Conservation (phyloP, 2,888 invertebrate species). For the Brenthis hecate region DNA sequence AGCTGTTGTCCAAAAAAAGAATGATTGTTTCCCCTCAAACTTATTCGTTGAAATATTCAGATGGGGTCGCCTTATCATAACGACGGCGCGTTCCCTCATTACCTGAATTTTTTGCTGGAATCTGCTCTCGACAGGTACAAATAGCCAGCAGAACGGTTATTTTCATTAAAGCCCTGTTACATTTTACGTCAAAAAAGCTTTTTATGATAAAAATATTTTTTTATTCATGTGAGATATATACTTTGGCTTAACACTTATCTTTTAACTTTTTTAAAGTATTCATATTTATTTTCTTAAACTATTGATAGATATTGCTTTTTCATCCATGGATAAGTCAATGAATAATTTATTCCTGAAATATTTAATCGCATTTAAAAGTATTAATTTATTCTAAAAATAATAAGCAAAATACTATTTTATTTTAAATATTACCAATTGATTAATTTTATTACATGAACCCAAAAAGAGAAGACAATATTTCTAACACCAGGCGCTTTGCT, state of each 20-base stretch:
- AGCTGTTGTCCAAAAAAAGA: constrained; percentile 9
- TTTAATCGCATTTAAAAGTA: too few relatives aligned
- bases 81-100: constrained; percentile 29
- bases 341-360: too few relatives aligned
- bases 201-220: not conserved
- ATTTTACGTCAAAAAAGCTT: not conserved
- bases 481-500: too few relatives aligned
- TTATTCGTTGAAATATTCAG: constrained; percentile 19
- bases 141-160: constrained; percentile 24
- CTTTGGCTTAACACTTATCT: not conserved
- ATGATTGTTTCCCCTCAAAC: constrained; percentile 22
- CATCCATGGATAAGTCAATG: too few relatives aligned
- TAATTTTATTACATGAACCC: too few relatives aligned
- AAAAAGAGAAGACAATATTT: too few relatives aligned
- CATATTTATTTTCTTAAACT: too few relatives aligned
- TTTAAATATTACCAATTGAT: too few relatives aligned
- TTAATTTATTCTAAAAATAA: too few relatives aligned
- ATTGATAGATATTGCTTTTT: too few relatives aligned
- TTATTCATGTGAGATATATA: not conserved
- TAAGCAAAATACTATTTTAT: too few relatives aligned
- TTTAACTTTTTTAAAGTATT: not conserved
- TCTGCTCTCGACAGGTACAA: constrained; percentile 32
- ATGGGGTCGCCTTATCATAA: constrained; percentile 26
- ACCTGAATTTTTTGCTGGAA: constrained; percentile 32
- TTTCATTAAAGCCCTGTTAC: constrained; percentile 5